phyloP scores from a whole-genome alignment of 2,888 invertebrate genomes.

The Uropetala carovei region DNA sequence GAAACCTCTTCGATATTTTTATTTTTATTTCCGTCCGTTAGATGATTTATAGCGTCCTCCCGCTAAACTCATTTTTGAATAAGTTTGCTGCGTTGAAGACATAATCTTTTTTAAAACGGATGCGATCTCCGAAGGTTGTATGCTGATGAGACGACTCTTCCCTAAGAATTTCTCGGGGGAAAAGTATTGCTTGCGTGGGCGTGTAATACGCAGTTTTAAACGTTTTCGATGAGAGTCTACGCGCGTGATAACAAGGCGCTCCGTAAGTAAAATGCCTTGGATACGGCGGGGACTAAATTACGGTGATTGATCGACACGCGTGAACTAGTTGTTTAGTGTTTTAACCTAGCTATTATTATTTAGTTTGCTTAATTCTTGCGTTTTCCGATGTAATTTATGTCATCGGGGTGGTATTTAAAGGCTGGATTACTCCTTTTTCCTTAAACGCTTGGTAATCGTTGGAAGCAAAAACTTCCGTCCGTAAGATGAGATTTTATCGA shows the following conservation, averaged over 20 bases:
- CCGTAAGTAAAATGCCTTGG: background rate
- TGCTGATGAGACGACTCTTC: background rate
- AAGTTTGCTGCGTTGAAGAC: slow-evolving; percentile 50
- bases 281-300: background rate
- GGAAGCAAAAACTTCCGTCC: too few species aligned
- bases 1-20: background rate
- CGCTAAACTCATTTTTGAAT: slow-evolving; percentile 43
- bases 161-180: too few species aligned
- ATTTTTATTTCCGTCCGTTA: background rate
- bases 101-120: slow-evolving; percentile 38
- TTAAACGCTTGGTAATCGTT: too few species aligned
- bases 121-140: background rate
- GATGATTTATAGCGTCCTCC: background rate
- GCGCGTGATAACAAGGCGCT: background rate
- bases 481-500: too few species aligned
- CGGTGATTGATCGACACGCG: too few species aligned
- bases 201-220: background rate
- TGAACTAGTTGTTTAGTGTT: too few species aligned
- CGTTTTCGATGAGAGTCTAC: background rate
- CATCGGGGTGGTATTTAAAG: too few species aligned
- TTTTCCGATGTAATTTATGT: too few species aligned
- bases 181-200: background rate
- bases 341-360: too few species aligned
- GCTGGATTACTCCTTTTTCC: too few species aligned
- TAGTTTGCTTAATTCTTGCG: too few species aligned